Evolutionary conservation across 2,113 vertebrate genomes (phyloP).

Genomic region (Maylandia zebra): DNA sequence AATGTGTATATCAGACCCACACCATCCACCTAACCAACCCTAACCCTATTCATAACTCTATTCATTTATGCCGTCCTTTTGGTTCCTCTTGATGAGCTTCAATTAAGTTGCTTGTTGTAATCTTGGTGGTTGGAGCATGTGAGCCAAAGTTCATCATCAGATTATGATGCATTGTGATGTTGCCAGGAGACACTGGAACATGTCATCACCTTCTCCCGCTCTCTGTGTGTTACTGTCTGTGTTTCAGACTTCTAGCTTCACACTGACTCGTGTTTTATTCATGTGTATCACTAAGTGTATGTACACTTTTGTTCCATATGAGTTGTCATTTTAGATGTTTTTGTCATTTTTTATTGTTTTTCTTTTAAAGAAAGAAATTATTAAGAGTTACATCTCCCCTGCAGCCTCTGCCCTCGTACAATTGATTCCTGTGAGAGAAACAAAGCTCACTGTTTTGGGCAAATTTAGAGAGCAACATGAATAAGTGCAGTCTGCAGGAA

Average conservation of each 20-base stretch:
- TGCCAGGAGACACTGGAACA: neutral
- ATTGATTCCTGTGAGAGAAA: neutral
- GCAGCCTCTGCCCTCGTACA: neutral
- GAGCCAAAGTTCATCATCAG: neutral
- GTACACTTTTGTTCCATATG: neutral
- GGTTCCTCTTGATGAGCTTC: neutral
- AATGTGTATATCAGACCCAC: neutral
- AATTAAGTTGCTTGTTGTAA: neutral
- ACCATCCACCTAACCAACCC: neutral
- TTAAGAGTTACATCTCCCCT: neutral
- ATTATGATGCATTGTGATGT: neutral
- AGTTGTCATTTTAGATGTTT: neutral
- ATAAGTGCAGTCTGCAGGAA: neutral
- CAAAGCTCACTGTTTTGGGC: neutral
- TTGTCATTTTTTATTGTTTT: neutral
- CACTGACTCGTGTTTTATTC: neutral
- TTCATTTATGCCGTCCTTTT: neutral
- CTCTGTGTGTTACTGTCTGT: neutral
- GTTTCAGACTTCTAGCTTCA: neutral
- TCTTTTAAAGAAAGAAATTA: neutral
- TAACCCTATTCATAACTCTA: neutral
- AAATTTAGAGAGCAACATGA: neutral
- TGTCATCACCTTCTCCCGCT: neutral
- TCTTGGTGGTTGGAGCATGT: neutral
- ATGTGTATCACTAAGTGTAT: neutral